Conservation (phyloP, 2,113 vertebrate genomes). For the Rattus rattus region DNA sequence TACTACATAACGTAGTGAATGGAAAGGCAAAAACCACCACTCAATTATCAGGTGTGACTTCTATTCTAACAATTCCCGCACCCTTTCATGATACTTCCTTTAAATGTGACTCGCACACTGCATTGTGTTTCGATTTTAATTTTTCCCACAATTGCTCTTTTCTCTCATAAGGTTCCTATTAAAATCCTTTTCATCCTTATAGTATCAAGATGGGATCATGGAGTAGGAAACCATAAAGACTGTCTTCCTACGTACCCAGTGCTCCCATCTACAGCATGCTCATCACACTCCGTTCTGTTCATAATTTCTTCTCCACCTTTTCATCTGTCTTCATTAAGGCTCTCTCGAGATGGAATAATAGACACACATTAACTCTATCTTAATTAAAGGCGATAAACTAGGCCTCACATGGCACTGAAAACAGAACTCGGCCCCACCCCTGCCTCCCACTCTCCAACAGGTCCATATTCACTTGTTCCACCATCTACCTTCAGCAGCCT, state of each 20-base stretch:
- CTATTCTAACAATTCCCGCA: not conserved
- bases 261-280: not conserved
- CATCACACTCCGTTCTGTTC: not conserved
- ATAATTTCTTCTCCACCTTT: conserved; percentile 36
- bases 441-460: not conserved
- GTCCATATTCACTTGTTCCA: not conserved
- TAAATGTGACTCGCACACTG: not conserved
- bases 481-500: not conserved
- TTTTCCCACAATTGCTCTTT: not conserved
- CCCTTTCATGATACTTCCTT: not conserved
- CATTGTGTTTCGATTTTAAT: not conserved
- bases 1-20: not conserved
- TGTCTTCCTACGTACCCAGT: not conserved
- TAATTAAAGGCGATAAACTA: conserved; percentile 49
- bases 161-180: conserved; percentile 9
- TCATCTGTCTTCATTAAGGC: conserved; percentile 40
- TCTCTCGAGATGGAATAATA: conserved; percentile 12
- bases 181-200: conserved; percentile 5
- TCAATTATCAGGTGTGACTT: not conserved
- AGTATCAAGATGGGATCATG: not conserved
- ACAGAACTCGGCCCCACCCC: not conserved
- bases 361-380: conserved; percentile 39
- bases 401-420: not conserved
- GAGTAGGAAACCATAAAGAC: not conserved
- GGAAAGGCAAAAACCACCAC: not conserved